phyloP scores from a whole-genome alignment of 2,888 invertebrate species.

The Nebria salina region DNA sequence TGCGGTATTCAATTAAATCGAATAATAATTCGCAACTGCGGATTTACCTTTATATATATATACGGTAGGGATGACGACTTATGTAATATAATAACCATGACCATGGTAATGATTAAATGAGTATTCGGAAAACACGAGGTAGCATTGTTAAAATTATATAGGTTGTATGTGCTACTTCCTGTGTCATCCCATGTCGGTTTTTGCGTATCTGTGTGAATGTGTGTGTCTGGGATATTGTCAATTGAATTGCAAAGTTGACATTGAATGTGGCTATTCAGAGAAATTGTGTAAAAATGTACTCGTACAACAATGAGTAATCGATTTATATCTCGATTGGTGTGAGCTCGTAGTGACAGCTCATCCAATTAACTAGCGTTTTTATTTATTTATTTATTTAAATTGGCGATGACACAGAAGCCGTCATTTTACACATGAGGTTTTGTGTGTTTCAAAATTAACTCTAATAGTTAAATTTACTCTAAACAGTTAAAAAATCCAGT shows the following conservation, averaged over 20 bases:
- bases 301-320: too few relatives aligned
- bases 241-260: conserved; percentile 36
- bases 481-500: too few relatives aligned
- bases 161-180: conserved; percentile 40
- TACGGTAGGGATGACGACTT: conserved; percentile 23
- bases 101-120: conserved; percentile 43
- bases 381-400: too few relatives aligned
- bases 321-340: too few relatives aligned
- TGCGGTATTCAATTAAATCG: conserved; percentile 23
- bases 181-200: conserved; percentile 28
- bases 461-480: too few relatives aligned
- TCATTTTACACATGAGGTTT: too few relatives aligned
- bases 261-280: conserved; percentile 27
- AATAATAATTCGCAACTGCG: conserved; percentile 18
- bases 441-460: too few relatives aligned
- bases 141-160: conserved; percentile 40
- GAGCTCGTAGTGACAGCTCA: too few relatives aligned
- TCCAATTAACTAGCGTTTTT: too few relatives aligned
- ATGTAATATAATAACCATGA: conserved; percentile 39
- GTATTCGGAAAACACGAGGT: conserved; percentile 37
- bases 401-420: too few relatives aligned
- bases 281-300: too few relatives aligned
- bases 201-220: background rate
- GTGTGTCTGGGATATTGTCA: too few relatives aligned
- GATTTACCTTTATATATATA: conserved; percentile 34